Percentiles rank a stretch among this genome's conserved stretches.
Conservation (phyloP, 1,140 invertebrate genomes). For the Liolophura sinensis region DNA sequence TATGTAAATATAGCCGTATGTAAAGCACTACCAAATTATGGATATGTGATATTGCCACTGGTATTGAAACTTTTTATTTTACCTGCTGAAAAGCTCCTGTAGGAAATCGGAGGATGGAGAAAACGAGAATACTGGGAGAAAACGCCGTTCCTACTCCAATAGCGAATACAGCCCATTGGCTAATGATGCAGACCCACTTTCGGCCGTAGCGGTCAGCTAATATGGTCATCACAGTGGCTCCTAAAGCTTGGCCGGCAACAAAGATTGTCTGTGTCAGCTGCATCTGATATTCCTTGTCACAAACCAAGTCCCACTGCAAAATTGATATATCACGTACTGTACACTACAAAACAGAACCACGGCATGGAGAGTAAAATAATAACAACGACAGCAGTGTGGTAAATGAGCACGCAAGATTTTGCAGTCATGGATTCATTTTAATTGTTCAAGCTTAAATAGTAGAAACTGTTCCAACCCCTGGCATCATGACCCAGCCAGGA, state of each 20-base stretch:
- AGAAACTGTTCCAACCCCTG: not conserved
- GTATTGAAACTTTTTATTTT: not conserved
- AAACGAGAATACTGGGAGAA: conserved; percentile 21
- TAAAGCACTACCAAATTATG: no score
- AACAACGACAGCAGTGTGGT: not conserved
- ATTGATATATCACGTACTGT: not conserved
- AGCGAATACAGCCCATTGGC: conserved; percentile 16
- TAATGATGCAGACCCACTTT: conserved; percentile 23
- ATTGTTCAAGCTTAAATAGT: not conserved
- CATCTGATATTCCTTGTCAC: conserved; percentile 69
- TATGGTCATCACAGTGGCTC: conserved; percentile 75
- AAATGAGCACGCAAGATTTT: not conserved
- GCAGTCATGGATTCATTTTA: not conserved
- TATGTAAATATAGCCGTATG: no score
- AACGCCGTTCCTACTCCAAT: conserved; percentile 20
- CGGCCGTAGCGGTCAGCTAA: conserved; percentile 59
- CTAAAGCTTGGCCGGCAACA: conserved; percentile 73
- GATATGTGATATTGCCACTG: no score
- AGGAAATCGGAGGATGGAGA: conserved; percentile 21
- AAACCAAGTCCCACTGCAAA: conserved; percentile 78
- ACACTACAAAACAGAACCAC: not conserved
- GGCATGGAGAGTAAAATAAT: not conserved
- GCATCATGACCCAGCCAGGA: not conserved
- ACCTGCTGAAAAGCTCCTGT: conserved; percentile 32
- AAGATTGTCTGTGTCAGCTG: conserved; percentile 74